Evolutionary conservation across 2,113 vertebrate genomes (phyloP).

Genomic region (Dermatemys mawii): DNA sequence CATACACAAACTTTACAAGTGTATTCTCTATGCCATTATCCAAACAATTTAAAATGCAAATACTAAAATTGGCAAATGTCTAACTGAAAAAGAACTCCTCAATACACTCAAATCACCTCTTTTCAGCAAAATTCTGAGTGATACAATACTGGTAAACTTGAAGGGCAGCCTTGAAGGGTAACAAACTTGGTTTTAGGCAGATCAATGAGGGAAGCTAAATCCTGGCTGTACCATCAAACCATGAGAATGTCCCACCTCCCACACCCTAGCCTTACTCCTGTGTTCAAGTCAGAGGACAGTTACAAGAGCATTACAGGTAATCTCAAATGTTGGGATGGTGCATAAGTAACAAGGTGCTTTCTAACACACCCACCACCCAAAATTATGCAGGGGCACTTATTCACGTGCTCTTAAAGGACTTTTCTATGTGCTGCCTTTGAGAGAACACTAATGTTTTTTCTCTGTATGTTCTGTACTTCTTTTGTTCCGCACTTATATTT

Average conservation of each 20-base stretch:
- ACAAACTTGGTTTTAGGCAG: neutral
- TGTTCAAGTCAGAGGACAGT: neutral
- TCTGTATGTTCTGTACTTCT: neutral
- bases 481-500: neutral
- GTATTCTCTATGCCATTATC: no score
- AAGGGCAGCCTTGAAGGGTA: neutral
- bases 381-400: neutral
- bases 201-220: neutral
- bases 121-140: neutral
- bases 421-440: accelerated
- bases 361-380: neutral
- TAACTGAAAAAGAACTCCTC: neutral
- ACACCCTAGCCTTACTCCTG: neutral
- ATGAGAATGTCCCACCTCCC: neutral
- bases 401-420: neutral
- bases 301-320: neutral
- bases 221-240: neutral
- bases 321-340: neutral
- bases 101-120: neutral
- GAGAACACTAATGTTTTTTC: neutral
- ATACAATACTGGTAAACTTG: neutral
- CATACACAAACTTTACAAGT: no score
- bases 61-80: neutral
- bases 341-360: neutral
- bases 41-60: neutral